A percentile compares a stretch with the other conserved stretches of the same genome.
phyloP scores from a whole-genome alignment of 1,140 invertebrate species.

The Dinothrombium tinctorium region DNA sequence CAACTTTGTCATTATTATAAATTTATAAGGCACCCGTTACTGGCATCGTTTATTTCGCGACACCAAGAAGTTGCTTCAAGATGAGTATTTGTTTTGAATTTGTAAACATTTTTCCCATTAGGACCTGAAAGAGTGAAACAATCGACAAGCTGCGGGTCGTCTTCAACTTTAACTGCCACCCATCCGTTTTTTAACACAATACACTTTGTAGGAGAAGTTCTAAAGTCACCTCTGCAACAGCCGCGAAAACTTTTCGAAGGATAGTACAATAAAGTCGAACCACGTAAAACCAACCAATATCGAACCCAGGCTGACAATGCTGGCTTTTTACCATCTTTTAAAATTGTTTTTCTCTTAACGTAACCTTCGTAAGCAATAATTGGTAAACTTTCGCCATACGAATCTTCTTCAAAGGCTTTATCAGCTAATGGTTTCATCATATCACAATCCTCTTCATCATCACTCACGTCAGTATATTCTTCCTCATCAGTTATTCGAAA shows the following conservation, averaged over 20 bases:
- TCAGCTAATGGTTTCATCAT: no score
- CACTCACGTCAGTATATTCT: no score
- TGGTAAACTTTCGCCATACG: constrained; percentile 4
- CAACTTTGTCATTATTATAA: no score
- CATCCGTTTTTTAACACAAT: neutral
- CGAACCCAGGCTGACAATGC: constrained; percentile 62
- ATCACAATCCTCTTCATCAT: neutral
- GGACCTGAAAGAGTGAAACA: neutral
- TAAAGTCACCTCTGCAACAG: neutral
- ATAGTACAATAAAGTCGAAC: constrained; percentile 54
- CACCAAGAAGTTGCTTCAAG: neutral
- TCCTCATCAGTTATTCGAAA: no score
- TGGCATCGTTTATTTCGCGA: neutral
- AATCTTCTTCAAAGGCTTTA: no score
- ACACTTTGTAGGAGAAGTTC: neutral
- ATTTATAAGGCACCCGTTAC: no score
- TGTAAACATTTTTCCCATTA: neutral
- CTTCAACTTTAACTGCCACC: neutral
- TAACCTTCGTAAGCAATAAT: constrained; percentile 39
- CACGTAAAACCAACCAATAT: constrained; percentile 72
- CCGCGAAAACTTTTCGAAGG: constrained; percentile 36
- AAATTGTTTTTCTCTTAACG: constrained; percentile 53
- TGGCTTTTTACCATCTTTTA: constrained; percentile 67
- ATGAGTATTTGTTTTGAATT: neutral
- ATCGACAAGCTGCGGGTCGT: neutral